Conservation (phyloP, 2,888 invertebrate genomes). For the Liodrosophila aerea region DNA sequence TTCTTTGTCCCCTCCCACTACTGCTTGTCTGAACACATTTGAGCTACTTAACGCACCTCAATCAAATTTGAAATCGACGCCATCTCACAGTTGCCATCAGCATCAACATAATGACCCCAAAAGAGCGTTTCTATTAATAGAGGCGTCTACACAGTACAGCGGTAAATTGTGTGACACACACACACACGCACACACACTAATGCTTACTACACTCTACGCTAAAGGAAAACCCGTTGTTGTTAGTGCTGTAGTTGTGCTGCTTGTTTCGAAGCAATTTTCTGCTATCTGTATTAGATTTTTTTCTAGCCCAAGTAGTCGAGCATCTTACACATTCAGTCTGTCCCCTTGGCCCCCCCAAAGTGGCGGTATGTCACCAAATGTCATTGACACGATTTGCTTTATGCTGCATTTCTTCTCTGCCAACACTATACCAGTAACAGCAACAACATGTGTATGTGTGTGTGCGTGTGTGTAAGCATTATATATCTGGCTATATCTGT, state of each 20-base stretch:
- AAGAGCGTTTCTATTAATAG: slow-evolving; percentile 66
- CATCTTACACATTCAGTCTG: not conserved
- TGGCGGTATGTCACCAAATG: slow-evolving; percentile 69
- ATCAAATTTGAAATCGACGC: slow-evolving; percentile 38
- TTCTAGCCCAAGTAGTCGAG: slow-evolving; percentile 56
- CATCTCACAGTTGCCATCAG: slow-evolving; percentile 30
- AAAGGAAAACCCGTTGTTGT: slow-evolving; percentile 48
- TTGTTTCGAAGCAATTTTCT: slow-evolving; percentile 54
- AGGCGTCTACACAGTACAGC: slow-evolving; percentile 49
- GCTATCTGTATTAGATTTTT: slow-evolving; percentile 63
- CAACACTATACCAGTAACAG: slow-evolving; percentile 11
- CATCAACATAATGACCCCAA: slow-evolving; percentile 67
- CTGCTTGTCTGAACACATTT: slow-evolving; percentile 5
- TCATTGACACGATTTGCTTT: slow-evolving; percentile 76
- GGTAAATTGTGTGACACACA: slow-evolving; percentile 57
- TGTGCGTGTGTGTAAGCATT: slow-evolving; percentile 23
- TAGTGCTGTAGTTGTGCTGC: slow-evolving; percentile 21
- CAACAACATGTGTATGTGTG: slow-evolving; percentile 29
- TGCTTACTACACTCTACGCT: slow-evolving; percentile 35
- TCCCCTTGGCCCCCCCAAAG: slow-evolving; percentile 4
- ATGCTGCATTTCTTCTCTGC: slow-evolving; percentile 64
- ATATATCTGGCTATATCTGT: slow-evolving; percentile 54
- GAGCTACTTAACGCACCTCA: slow-evolving; percentile 47
- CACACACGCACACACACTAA: slow-evolving; percentile 10
- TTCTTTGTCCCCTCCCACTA: not conserved